These are phyloP conservation scores for Drosophila recens DNA, from an alignment of 2,888 invertebrate genomes.

Conservation along the genomic window DNA sequence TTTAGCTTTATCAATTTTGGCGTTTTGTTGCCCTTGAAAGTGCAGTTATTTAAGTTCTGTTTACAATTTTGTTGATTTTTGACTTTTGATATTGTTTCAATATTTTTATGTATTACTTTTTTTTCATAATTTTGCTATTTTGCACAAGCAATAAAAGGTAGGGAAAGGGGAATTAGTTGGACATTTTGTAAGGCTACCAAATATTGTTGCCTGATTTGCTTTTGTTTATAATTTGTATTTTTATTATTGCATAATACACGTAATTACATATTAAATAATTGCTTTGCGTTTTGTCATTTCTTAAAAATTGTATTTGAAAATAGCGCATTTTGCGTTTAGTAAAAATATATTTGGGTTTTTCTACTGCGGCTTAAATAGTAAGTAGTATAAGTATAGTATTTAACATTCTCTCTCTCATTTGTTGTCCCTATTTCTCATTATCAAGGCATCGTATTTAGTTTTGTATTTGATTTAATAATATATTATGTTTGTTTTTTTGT, in stretches of 20 bases:
- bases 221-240: conserved; percentile 21
- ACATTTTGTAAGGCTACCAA: conserved; percentile 26
- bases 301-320: conserved; percentile 79
- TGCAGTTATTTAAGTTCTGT: conserved; percentile 48
- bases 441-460: conserved; percentile 71
- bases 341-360: conserved; percentile 80
- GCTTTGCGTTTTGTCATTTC: conserved; percentile 72
- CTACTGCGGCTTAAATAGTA: conserved; percentile 68
- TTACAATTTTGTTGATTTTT: conserved; percentile 43
- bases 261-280: conserved; percentile 78
- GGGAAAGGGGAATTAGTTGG: conserved; percentile 12
- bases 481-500: conserved; percentile 25
- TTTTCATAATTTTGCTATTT: conserved; percentile 12
- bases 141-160: conserved; percentile 31
- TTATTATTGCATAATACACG: conserved; percentile 65
- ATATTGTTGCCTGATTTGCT: conserved; percentile 42
- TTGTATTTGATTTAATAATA: conserved; percentile 31
- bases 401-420: conserved; percentile 53
- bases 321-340: conserved; percentile 77
- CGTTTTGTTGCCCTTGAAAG: conserved; percentile 54
- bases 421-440: conserved; percentile 59
- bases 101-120: conserved; percentile 15
- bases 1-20: conserved; percentile 62
- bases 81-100: conserved; percentile 11
- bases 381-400: conserved; percentile 56